Percentiles rank a stretch among this genome's conserved stretches.
phyloP scores from a whole-genome alignment of 2,797 vertebrate genomes.

The Staurois parvus region DNA sequence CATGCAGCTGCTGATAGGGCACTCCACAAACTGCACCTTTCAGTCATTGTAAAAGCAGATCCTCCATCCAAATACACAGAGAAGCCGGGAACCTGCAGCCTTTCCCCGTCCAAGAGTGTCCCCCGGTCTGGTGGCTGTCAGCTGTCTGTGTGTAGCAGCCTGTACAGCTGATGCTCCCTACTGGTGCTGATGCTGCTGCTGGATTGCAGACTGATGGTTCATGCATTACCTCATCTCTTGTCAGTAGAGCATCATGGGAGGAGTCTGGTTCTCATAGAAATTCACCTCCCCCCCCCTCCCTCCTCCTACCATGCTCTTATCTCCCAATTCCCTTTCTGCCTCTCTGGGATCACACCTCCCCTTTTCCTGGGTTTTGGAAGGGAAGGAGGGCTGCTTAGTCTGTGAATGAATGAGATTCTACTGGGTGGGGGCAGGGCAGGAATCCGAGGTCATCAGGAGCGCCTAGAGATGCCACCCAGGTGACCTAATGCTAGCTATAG shows the following conservation, averaged over 20 bases:
- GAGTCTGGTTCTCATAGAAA: slow-evolving; percentile 30
- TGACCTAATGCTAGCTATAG: neutral
- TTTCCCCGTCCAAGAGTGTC: slow-evolving; percentile 27
- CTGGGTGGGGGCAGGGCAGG: slow-evolving; percentile 34
- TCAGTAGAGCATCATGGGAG: slow-evolving; percentile 63
- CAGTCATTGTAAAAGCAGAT: slow-evolving; percentile 82
- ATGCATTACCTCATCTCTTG: slow-evolving; percentile 81
- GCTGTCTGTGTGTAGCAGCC: slow-evolving; percentile 61
- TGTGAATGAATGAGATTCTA: slow-evolving; percentile 49
- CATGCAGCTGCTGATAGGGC: slow-evolving; percentile 96
- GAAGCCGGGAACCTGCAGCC: slow-evolving; percentile 22
- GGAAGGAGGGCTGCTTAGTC: neutral
- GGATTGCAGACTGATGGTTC: slow-evolving; percentile 75
- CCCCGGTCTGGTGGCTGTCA: slow-evolving; percentile 24
- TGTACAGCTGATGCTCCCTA: slow-evolving; percentile 45
- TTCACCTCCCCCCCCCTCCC: slow-evolving; percentile 14
- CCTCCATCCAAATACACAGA: slow-evolving; percentile 46
- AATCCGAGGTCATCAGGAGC: slow-evolving; percentile 3
- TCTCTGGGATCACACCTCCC: slow-evolving; percentile 62
- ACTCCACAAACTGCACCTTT: slow-evolving; percentile 97
- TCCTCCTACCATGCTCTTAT: slow-evolving; percentile 6
- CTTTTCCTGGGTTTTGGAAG: slow-evolving; percentile 19
- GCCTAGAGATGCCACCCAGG: neutral
- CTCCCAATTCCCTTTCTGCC: slow-evolving; percentile 63
- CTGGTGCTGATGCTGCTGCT: slow-evolving; percentile 70